Evolutionary conservation across 64 coral and sea anemone species (phyloP).

Genomic region (Montipora foliosa): DNA sequence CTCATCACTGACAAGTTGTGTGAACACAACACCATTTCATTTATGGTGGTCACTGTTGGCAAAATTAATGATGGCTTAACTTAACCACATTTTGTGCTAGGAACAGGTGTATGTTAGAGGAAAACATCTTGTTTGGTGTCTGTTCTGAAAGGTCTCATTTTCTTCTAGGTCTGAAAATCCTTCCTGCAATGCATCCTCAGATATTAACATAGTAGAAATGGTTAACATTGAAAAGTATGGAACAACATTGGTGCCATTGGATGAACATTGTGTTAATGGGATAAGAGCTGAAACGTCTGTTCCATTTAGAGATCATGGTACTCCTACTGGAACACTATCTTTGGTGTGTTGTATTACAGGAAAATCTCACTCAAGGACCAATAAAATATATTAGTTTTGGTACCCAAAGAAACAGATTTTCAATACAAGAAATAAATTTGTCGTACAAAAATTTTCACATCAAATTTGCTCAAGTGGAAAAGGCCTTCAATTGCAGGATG

Average conservation of each 20-base stretch:
- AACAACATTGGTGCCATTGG: neutral
- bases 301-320: neutral
- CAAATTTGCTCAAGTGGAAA: too few species aligned
- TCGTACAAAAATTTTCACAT: too few species aligned
- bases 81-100: too few species aligned
- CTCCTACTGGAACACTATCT: slow-evolving; percentile 8
- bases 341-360: neutral
- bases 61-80: too few species aligned
- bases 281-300: slow-evolving; percentile 8
- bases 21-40: too few species aligned
- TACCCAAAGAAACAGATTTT: too few species aligned
- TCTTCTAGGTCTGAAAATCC: neutral
- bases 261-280: neutral
- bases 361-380: neutral
- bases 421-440: too few species aligned
- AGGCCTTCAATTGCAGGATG: too few species aligned
- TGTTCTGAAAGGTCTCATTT: neutral
- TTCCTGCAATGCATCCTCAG: slow-evolving; percentile 17
- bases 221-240: neutral
- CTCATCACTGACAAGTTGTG: neutral
- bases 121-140: neutral
- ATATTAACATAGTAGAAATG: slow-evolving; percentile 17
- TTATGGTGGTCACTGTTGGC: too few species aligned
- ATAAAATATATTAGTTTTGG: too few species aligned
- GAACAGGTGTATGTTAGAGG: too few species aligned